Percentiles rank a stretch among this genome's conserved stretches.
phyloP scores from a whole-genome alignment of 2,113 vertebrate species.

The Heterotilapia buettikoferi region DNA sequence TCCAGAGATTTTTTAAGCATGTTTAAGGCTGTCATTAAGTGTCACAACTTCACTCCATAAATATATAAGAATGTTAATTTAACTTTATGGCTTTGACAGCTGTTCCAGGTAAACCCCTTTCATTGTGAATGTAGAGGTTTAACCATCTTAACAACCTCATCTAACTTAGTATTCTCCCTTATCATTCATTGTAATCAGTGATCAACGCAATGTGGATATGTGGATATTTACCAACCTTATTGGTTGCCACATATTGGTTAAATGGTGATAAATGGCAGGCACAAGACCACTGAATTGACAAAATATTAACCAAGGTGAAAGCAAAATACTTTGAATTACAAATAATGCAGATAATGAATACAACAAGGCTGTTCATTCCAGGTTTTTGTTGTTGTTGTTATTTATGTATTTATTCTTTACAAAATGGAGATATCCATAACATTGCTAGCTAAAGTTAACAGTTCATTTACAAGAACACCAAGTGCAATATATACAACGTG shows the following conservation, averaged over 20 bases:
- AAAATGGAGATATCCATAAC: background rate
- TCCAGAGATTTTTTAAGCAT: no score
- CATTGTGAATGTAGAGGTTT: background rate
- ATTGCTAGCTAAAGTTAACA: background rate
- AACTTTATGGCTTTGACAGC: background rate
- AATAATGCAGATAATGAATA: background rate
- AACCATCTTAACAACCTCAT: background rate
- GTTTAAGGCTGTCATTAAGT: background rate
- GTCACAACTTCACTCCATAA: background rate
- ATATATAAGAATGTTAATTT: background rate
- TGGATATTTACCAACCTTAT: background rate
- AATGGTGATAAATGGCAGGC: background rate
- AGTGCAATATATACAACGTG: no score
- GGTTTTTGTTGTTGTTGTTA: background rate
- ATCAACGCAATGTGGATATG: background rate
- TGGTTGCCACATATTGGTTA: background rate
- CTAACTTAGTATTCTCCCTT: background rate
- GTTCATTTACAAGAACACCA: no score
- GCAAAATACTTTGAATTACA: background rate
- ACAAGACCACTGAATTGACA: background rate
- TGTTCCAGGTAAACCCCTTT: background rate
- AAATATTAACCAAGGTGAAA: background rate
- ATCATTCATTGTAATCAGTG: background rate
- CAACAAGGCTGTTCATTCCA: background rate
- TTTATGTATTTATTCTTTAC: background rate